A percentile compares a stretch with the other conserved stretches of the same genome.
These are phyloP conservation scores for Drosophila sordidula DNA, from an alignment of 2,888 invertebrate species.

Conservation along the genomic window DNA sequence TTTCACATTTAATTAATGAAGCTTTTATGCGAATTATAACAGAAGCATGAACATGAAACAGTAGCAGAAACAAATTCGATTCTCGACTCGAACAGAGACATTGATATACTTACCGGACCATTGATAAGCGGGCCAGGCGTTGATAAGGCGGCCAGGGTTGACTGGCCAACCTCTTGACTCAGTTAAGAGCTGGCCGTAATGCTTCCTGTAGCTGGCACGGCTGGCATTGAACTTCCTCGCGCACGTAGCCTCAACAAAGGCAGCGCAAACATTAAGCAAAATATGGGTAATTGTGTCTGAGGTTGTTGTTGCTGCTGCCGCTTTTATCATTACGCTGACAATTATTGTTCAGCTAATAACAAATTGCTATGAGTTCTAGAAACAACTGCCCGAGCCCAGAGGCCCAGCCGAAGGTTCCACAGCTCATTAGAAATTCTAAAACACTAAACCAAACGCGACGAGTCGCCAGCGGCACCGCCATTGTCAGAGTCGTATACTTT, in stretches of 20 bases:
- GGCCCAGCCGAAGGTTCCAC: conserved; percentile 63
- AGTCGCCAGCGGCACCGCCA: conserved; percentile 24
- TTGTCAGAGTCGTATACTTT: conserved; percentile 50
- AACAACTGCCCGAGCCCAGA: conserved; percentile 31
- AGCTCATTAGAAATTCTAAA: conserved; percentile 73
- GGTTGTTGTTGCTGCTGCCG: conserved; percentile 26
- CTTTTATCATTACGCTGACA: conserved; percentile 55
- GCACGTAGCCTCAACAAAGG: conserved; percentile 45
- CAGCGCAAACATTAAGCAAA: conserved; percentile 45
- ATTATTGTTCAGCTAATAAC: conserved; percentile 54
- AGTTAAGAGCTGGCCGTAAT: conserved; percentile 2
- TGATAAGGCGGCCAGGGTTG: conserved; percentile 56
- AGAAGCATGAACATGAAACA: conserved; percentile 47
- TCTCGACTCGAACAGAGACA: conserved; percentile 28
- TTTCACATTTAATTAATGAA: conserved; percentile 62
- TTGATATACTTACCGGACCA: conserved; percentile 16
- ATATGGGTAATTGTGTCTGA: conserved; percentile 77
- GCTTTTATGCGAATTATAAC: conserved; percentile 53
- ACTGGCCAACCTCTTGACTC: background rate
- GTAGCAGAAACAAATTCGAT: conserved; percentile 49
- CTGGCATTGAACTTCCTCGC: conserved; percentile 65
- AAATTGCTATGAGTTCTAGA: conserved; percentile 65
- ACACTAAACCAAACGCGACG: conserved; percentile 38
- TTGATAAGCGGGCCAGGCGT: conserved; percentile 50
- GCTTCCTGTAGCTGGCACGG: conserved; percentile 62